These are phyloP conservation scores for Tetropium fuscum DNA, from an alignment of 2,888 invertebrate species.

Conservation along the genomic window DNA sequence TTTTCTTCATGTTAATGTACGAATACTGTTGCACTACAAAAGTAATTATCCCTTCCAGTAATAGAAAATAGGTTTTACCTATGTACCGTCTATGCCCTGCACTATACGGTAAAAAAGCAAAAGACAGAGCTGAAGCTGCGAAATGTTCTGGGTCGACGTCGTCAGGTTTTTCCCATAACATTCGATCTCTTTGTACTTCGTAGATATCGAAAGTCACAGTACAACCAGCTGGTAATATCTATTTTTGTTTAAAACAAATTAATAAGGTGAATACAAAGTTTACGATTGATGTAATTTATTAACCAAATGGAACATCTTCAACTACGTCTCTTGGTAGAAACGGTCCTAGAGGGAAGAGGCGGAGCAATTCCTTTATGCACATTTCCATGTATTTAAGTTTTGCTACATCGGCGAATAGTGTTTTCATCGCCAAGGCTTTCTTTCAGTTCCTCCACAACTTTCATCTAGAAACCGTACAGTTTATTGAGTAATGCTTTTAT, in stretches of 20 bases:
- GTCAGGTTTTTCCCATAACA: constrained; percentile 48
- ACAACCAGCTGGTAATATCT: constrained; percentile 38
- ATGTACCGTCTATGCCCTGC: constrained; percentile 46
- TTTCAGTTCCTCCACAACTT: constrained; percentile 31
- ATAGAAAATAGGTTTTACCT: constrained; percentile 30
- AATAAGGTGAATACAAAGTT: no score
- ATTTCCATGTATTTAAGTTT: constrained; percentile 45
- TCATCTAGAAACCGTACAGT: constrained; percentile 30
- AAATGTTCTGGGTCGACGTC: constrained; percentile 55
- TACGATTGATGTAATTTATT: constrained; percentile 21
- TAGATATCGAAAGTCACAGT: constrained; percentile 40
- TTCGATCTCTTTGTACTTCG: constrained; percentile 44
- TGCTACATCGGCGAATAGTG: constrained; percentile 31
- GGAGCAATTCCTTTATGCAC: constrained; percentile 47
- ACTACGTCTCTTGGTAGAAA: constrained; percentile 39
- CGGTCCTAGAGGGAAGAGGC: constrained; percentile 47
- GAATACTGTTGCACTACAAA: constrained; percentile 39
- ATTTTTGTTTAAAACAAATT: constrained; percentile 34
- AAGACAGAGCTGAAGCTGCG: constrained; percentile 39
- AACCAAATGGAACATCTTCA: constrained; percentile 36
- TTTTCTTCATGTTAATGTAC: constrained; percentile 36
- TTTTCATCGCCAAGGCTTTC: constrained; percentile 21
- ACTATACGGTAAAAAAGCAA: constrained; percentile 49
- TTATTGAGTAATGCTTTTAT: no score
- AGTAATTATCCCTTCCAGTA: background rate